Percentiles rank a stretch among this genome's conserved stretches.
phyloP scores from a whole-genome alignment of 2,113 vertebrate species.

The Zosterops hypoxanthus region DNA sequence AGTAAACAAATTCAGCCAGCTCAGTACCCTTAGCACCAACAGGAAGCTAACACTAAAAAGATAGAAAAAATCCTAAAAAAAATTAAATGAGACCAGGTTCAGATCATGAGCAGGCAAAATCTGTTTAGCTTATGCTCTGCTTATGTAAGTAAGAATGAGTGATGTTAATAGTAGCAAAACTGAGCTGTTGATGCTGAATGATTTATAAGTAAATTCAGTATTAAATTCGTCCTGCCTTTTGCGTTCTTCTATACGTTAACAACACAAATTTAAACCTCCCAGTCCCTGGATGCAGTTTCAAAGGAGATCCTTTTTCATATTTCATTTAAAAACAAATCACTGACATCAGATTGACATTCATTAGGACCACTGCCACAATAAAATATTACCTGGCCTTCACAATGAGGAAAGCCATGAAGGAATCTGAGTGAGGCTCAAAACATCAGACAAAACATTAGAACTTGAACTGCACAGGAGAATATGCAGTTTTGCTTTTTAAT shows the following conservation, averaged over 20 bases:
- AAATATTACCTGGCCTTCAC: not conserved
- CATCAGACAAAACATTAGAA: not conserved
- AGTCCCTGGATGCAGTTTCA: not conserved
- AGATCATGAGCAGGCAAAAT: not conserved
- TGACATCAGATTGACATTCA: not conserved
- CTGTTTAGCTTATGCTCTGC: not conserved
- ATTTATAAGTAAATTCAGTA: not conserved
- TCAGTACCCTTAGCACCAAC: not conserved
- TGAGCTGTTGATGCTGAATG: not conserved
- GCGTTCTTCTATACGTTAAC: not conserved
- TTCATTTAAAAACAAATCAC: not conserved
- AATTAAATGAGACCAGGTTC: not conserved
- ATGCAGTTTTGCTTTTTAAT: not conserved
- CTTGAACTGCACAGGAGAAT: not conserved
- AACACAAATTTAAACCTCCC: not conserved
- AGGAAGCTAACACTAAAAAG: not conserved
- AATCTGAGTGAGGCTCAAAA: not conserved
- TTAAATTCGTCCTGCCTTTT: not conserved
- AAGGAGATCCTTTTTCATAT: not conserved
- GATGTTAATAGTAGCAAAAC: not conserved
- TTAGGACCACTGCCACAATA: not conserved
- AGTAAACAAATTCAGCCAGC: not conserved
- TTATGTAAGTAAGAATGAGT: not conserved
- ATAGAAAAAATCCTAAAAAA: not conserved
- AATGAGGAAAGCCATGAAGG: not conserved